Evolutionary conservation across 2,888 invertebrate genomes (phyloP).

Genomic region (Diplolepis rosae): DNA sequence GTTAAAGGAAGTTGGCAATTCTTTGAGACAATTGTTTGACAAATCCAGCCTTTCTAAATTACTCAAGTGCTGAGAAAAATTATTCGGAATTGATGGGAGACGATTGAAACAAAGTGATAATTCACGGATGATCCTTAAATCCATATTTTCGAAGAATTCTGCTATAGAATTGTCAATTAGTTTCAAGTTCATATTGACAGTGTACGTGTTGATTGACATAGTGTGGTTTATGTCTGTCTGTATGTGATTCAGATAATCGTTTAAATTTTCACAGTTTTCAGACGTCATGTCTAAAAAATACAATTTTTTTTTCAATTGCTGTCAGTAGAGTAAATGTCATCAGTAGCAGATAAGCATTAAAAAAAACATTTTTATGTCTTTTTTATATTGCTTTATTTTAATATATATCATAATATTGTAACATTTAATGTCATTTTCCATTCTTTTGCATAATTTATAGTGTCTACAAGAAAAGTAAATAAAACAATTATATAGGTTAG

Average conservation of each 20-base stretch:
- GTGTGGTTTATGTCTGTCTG: background rate
- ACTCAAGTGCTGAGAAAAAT: conserved; percentile 33
- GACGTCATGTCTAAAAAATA: background rate
- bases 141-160: conserved; percentile 19
- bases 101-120: conserved; percentile 32
- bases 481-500: too few species aligned
- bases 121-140: conserved; percentile 30
- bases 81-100: conserved; percentile 33
- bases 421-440: too few species aligned
- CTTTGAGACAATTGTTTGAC: conserved; percentile 38
- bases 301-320: background rate
- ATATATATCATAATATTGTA: too few species aligned
- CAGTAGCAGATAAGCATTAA: too few species aligned
- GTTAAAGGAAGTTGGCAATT: conserved; percentile 39
- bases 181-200: conserved; percentile 11
- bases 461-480: too few species aligned
- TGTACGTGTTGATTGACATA: background rate
- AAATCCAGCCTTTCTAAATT: conserved; percentile 37
- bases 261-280: background rate
- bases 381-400: too few species aligned
- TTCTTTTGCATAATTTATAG: too few species aligned
- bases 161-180: conserved; percentile 27
- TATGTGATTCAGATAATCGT: background rate
- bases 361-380: too few species aligned
- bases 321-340: too few species aligned